Conservation (phyloP, 2,113 vertebrate species). For the Glaucidium brasilianum region DNA sequence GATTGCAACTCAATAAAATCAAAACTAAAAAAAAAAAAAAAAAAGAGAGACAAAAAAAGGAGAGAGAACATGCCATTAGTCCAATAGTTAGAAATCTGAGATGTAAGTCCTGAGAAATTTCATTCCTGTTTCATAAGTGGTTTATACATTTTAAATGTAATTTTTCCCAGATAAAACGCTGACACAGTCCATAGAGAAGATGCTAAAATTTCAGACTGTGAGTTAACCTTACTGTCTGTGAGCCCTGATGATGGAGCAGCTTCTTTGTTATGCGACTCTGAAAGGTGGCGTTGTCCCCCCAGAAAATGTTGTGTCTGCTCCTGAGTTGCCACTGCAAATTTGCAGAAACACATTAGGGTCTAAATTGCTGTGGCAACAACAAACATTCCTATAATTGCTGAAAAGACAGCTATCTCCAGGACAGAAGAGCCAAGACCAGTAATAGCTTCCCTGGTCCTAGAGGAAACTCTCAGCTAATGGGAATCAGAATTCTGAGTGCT, state of each 20-base stretch:
- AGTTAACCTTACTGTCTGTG: background rate
- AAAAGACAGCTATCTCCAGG: background rate
- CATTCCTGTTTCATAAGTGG: background rate
- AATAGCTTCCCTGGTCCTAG: background rate
- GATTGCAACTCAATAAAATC: background rate
- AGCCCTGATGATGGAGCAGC: background rate
- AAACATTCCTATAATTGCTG: background rate
- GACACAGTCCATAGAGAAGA: background rate
- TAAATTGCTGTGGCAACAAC: background rate
- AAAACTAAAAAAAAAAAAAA: background rate
- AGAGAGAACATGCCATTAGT: rapidly evolving
- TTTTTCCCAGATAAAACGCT: background rate
- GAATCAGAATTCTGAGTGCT: background rate
- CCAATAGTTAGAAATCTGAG: background rate
- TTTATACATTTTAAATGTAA: background rate
- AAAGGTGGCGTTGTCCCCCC: background rate
- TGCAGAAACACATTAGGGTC: background rate
- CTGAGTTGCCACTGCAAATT: background rate
- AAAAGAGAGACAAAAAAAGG: no score
- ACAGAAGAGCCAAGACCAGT: background rate
- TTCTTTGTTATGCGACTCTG: background rate
- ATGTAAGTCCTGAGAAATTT: background rate
- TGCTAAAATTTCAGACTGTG: background rate
- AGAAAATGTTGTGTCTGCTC: background rate
- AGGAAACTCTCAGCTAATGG: background rate